Evolutionary conservation across 2,888 invertebrate genomes (phyloP).

Genomic region (Siphonodentalium dalli): DNA sequence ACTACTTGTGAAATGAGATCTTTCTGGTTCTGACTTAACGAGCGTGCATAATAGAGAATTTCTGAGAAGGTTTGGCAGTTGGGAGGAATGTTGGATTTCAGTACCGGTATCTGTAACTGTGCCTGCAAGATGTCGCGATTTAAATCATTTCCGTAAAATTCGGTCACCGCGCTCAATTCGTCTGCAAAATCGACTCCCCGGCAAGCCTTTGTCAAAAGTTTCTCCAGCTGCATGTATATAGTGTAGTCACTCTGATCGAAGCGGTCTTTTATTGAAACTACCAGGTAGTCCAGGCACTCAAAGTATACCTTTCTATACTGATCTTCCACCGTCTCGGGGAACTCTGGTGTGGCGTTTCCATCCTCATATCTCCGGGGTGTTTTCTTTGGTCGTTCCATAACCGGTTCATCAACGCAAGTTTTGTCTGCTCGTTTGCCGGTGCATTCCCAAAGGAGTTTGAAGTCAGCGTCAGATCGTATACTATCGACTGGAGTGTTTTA

Average conservation of each 20-base stretch:
- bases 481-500: neutral
- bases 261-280: constrained; percentile 11
- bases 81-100: no score
- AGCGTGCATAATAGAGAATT: neutral
- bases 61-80: neutral
- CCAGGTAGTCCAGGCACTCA: constrained; percentile 18
- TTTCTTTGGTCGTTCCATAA: constrained; percentile 17
- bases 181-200: neutral
- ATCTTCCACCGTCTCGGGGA: constrained; percentile 7
- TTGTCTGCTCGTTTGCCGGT: constrained; percentile 1
- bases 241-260: constrained; percentile 22
- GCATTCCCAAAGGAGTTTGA: constrained; percentile 8
- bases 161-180: neutral
- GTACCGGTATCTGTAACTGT: constrained; percentile 2
- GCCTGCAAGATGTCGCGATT: no score
- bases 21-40: neutral
- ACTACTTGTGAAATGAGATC: constrained; percentile 8
- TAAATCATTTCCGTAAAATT: no score
- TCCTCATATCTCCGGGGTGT: constrained; percentile 8
- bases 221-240: constrained; percentile 9
- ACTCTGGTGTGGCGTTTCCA: constrained; percentile 8
- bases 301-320: constrained; percentile 16
- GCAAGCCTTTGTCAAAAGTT: constrained; percentile 17
- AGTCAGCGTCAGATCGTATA: constrained; percentile 10
- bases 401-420: constrained; percentile 12